phyloP scores from a whole-genome alignment of 1,140 invertebrate genomes.

The Atta texana region DNA sequence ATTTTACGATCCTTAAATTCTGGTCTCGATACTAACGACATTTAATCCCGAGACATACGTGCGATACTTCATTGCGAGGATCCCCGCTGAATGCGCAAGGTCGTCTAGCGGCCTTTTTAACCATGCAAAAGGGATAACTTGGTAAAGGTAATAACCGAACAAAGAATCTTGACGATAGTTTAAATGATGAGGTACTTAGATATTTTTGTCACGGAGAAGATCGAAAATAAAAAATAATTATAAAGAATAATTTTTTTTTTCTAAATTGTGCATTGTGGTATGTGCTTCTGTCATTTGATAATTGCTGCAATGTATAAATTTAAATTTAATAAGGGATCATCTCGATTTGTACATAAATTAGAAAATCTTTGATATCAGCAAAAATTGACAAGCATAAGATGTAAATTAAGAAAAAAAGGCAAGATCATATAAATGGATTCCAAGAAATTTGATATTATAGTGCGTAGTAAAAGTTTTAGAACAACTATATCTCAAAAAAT shows the following conservation, averaged over 20 bases:
- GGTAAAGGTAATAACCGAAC: neutral
- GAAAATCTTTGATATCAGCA: too few relatives aligned
- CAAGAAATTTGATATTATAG: too few relatives aligned
- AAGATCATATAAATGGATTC: too few relatives aligned
- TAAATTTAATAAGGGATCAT: too few relatives aligned
- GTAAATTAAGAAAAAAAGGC: too few relatives aligned
- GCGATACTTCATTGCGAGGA: constrained; percentile 21
- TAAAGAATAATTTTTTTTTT: neutral
- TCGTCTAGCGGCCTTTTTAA: constrained; percentile 48
- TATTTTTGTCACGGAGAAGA: neutral
- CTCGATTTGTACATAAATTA: too few relatives aligned
- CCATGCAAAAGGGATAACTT: neutral
- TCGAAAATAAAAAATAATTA: neutral
- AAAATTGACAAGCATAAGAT: too few relatives aligned
- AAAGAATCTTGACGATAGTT: neutral
- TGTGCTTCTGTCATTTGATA: too few relatives aligned
- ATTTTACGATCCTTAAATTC: constrained; percentile 14
- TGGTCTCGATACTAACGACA: constrained; percentile 43
- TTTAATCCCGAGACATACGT: constrained; percentile 59
- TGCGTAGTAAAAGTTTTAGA: too few relatives aligned
- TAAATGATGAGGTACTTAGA: neutral
- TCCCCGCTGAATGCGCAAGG: constrained; percentile 26
- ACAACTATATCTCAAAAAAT: too few relatives aligned
- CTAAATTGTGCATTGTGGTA: neutral
- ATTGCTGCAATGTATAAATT: too few relatives aligned